Evolutionary conservation across 2,113 vertebrate genomes (phyloP), one percentile per base, ranked within the genome.

Genomic region (Pavo muticus): DNA sequence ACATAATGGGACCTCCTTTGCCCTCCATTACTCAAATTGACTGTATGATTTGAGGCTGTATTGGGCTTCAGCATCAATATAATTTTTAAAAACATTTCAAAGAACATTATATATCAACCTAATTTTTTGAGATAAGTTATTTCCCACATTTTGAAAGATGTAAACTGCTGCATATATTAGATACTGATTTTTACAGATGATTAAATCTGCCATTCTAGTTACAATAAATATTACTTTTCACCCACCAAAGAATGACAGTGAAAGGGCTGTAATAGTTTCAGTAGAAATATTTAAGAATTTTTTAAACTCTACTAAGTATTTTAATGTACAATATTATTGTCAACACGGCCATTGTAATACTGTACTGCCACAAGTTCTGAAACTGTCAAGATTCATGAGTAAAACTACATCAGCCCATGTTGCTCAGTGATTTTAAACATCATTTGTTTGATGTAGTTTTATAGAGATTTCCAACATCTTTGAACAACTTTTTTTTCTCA

Each of bases 141-240:
- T 84, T 89, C n/a, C 29, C 8, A 73, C 30, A 18, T 39, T 75
- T 71, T 84, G 21, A 93, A 92, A 88, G 61, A 59, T 0, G 4
- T n/a, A 67, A 84, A 86, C 9, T 42, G 37, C n/a, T 56, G 48
- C 30, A 88, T 68, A 80, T 48, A 77, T 91, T 56, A 90, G 37
- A 27, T 86, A 91, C 11, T 50, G 60, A 80, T 68, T 87, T 93
- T 84, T 93, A 19, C 24, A 14, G 24, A 64, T 74, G 1, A 93
- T 80, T 86, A 90, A 47, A 86, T 56, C 35, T 76, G 56, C 40
- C 79, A 81, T 80, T 79, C 76, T 15, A 42, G 60, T 56, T 78
- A 87, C 29, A 91, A 81, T 64, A 91, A 91, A 65, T 78, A 87
- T 40, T 8, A 70, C 48, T 84, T 90, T 91, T 65, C 47, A 81